Evolutionary conservation across 1,140 invertebrate species (phyloP).

Genomic region (Danaus melanippus): DNA sequence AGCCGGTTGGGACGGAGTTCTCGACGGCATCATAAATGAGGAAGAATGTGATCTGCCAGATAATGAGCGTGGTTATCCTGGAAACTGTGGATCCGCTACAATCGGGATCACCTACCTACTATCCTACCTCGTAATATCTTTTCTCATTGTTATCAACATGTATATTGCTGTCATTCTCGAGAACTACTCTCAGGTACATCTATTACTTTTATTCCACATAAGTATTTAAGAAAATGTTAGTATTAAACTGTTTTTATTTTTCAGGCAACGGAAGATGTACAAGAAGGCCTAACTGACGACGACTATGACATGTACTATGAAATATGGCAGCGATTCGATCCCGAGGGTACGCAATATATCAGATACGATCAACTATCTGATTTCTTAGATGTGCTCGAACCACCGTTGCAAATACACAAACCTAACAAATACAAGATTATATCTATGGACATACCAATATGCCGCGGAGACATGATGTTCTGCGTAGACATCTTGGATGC

Average conservation of each 20-base stretch:
- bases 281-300: conserved; percentile 97
- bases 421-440: conserved; percentile 99
- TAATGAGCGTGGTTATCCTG: conserved; percentile 88
- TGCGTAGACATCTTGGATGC: conserved; percentile 98
- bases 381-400: conserved; percentile 94
- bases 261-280: conserved; percentile 95
- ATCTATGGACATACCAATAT: conserved; percentile 98
- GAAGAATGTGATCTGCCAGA: conserved; percentile 91
- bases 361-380: conserved; percentile 93
- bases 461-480: conserved; percentile 96
- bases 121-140: conserved; percentile 97
- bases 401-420: conserved; percentile 95
- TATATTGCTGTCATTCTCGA: conserved; percentile 99
- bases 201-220: too few relatives aligned
- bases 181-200: conserved; percentile 91
- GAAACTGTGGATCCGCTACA: conserved; percentile 92
- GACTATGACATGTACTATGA: conserved; percentile 99
- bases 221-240: too few relatives aligned
- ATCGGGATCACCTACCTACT: conserved; percentile 96
- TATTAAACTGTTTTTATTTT: conserved; percentile 12
- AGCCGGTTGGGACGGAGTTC: conserved; percentile 96
- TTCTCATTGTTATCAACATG: conserved; percentile 99
- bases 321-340: conserved; percentile 99
- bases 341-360: conserved; percentile 97
- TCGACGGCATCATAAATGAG: conserved; percentile 97